These are phyloP conservation scores for Sturnus vulgaris DNA, from an alignment of 2,113 vertebrate genomes.

Conservation along the genomic window DNA sequence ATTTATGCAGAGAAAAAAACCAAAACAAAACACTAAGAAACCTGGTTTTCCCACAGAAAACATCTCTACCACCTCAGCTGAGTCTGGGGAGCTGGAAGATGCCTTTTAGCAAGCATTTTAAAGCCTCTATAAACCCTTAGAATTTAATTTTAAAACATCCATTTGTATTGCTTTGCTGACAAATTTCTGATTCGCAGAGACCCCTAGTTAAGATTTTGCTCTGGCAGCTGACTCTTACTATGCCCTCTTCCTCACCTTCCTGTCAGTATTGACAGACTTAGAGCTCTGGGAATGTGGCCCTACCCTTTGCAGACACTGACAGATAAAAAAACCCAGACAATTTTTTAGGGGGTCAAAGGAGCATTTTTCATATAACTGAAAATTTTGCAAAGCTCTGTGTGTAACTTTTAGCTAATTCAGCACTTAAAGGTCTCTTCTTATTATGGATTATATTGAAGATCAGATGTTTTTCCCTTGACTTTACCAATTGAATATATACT, in stretches of 20 bases:
- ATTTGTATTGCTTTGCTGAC: background rate
- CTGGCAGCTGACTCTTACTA: background rate
- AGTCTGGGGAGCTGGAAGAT: background rate
- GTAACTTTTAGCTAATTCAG: background rate
- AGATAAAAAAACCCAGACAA: background rate
- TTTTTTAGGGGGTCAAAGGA: background rate
- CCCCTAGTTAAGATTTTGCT: background rate
- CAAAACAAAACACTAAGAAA: background rate
- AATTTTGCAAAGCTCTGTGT: background rate
- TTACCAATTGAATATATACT: background rate
- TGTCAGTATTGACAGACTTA: background rate
- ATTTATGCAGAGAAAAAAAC: background rate
- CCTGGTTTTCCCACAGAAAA: background rate
- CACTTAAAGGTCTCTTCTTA: background rate
- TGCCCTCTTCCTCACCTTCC: background rate
- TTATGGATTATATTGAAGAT: background rate
- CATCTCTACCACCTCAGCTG: background rate
- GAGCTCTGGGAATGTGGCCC: background rate
- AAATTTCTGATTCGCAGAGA: background rate
- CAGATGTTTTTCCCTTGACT: background rate
- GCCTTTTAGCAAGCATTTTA: background rate
- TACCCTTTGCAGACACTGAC: background rate
- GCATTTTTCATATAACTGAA: background rate
- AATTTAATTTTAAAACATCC: background rate
- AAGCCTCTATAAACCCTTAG: background rate